Base-by-base conservation (phyloP, 2,113 vertebrate species). In the Haemorhous mexicanus region DNA sequence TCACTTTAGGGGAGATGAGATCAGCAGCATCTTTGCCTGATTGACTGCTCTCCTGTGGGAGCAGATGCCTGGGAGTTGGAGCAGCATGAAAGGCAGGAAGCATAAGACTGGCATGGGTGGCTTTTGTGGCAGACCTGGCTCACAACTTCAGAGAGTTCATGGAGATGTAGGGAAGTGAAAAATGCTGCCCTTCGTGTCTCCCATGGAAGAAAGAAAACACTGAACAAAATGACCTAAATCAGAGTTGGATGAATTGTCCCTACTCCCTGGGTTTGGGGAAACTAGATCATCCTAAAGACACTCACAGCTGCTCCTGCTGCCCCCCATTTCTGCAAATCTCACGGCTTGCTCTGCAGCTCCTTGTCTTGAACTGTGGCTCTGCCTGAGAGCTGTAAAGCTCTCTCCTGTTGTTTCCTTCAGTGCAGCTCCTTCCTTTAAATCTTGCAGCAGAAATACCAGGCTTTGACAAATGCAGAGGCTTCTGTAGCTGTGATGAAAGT, bases 391-490 rank as follows among this genome's bases (percentile, higher is more conserved):
- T 90, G 16, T 80, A 70, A 90, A 93, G 86, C 73, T 84, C 68
- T 81, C 17, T 89, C 59, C 67, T 66, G 15, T 87, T 88, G 37
- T 83, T 90, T 70, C 67, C 63, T 78, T 76, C 75, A 16, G 39
- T 59, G 55, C 85, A 84, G 58, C 53, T 72, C 93, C 74, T 84
- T 94, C 37, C 70, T 89, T 92, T 87, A 95, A 94, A 89, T 94
- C 89, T 91, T 76, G 32, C 49, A 41, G 79, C 87, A 93, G 78
- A 94, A 76, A 91, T 87, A 82, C 55, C 35, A 16, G 32, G 32
- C 75, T 94, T 94, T 94, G 90, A 85, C 50, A 93, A 90, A 91
- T 74, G 49, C 72, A 24, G 89, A 72, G 73, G 19, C 84, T 96
- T 92, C 68, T 81, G 39, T 81, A 81, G 75, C 87, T 74, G 89